Conservation (phyloP, 2,113 vertebrate genomes). For the Brachypodius melanocephalos region DNA sequence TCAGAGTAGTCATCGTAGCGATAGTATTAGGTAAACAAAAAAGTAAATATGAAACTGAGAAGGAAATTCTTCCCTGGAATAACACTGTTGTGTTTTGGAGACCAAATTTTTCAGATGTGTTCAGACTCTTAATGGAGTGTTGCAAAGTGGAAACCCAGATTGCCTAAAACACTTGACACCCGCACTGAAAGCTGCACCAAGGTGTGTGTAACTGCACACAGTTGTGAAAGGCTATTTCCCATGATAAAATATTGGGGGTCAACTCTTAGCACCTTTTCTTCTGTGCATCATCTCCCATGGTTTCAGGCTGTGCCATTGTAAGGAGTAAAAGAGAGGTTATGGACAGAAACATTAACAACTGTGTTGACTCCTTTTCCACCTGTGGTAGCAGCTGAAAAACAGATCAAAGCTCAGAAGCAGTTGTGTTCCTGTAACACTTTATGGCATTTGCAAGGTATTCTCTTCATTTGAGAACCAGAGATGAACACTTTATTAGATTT, state of each 20-base stretch:
- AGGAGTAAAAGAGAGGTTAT: neutral
- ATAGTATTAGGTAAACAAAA: slow-evolving; percentile 28
- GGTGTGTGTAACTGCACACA: neutral
- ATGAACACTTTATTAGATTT: slow-evolving; percentile 43
- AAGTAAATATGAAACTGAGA: slow-evolving; percentile 6
- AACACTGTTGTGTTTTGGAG: slow-evolving; percentile 12
- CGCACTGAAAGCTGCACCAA: neutral
- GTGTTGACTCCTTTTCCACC: neutral
- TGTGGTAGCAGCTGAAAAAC: slow-evolving; percentile 21
- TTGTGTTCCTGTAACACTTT: slow-evolving; percentile 31
- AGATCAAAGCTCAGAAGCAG: slow-evolving; percentile 25
- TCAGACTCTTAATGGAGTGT: neutral
- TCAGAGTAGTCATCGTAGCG: neutral
- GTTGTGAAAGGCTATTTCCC: neutral
- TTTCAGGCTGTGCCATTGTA: neutral
- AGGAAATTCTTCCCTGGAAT: slow-evolving; percentile 16
- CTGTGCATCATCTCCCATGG: neutral
- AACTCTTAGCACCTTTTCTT: neutral
- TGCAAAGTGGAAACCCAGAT: slow-evolving; percentile 35
- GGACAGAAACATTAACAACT: slow-evolving; percentile 2
- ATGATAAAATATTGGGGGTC: neutral
- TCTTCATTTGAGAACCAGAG: slow-evolving; percentile 40
- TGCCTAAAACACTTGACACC: neutral
- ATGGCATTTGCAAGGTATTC: slow-evolving; percentile 29
- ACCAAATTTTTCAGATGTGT: slow-evolving; percentile 14